A percentile compares a stretch with the other conserved stretches of the same genome.
These are phyloP conservation scores for Rhabdophis nuchalis DNA, from an alignment of 2,797 vertebrate species.

Conservation along the genomic window DNA sequence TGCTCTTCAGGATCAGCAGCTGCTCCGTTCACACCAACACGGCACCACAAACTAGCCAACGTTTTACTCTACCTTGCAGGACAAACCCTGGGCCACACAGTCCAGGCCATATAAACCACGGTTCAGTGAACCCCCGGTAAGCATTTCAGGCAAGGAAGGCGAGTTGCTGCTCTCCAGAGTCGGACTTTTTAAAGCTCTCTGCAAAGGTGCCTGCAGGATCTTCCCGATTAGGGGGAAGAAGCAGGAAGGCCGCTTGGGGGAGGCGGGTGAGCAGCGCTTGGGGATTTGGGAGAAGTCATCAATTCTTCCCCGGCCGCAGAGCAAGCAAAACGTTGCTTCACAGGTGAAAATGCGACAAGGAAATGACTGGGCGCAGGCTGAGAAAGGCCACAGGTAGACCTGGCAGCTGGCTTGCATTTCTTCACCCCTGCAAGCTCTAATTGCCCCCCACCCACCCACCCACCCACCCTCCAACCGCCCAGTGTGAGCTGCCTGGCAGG, in stretches of 20 bases:
- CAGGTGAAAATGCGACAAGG: neutral
- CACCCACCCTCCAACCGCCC: too few relatives aligned
- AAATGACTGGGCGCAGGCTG: neutral
- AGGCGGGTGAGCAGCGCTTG: neutral
- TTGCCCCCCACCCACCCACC: rapidly evolving
- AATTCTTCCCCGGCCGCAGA: neutral
- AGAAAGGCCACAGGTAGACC: neutral
- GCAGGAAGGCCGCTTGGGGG: neutral
- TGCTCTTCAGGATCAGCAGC: neutral
- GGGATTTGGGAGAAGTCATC: neutral
- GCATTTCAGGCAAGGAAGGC: neutral
- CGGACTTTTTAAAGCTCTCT: neutral
- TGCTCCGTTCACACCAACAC: neutral
- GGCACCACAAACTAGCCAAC: neutral
- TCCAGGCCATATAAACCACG: neutral
- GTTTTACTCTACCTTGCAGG: neutral
- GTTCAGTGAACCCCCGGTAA: neutral
- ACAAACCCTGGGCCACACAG: neutral
- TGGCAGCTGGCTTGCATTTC: neutral
- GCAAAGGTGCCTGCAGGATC: neutral
- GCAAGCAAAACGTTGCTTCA: neutral
- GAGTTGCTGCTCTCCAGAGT: neutral
- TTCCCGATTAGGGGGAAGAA: neutral
- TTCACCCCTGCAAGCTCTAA: neutral
- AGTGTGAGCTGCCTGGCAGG: neutral